phyloP scores from a whole-genome alignment of 2,797 vertebrate genomes.

The Hydrophis major region DNA sequence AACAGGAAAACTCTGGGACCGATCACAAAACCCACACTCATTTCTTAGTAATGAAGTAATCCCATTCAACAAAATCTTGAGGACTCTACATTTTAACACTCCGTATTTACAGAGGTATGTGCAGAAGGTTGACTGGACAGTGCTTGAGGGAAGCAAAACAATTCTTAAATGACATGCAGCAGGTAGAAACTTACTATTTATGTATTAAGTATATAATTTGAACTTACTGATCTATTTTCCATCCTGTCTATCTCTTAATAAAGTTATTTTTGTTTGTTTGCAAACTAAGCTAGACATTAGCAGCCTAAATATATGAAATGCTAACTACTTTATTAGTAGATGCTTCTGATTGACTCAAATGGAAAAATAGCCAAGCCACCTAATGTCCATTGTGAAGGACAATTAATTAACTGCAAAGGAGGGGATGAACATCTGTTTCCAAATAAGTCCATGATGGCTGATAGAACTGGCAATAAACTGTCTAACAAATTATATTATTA shows the following conservation, averaged over 20 bases:
- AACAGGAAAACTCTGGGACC: slow-evolving; percentile 51
- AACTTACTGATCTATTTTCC: background rate
- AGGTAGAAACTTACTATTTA: background rate
- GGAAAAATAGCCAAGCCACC: slow-evolving; percentile 8
- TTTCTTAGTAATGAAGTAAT: slow-evolving; percentile 50
- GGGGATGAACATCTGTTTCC: slow-evolving; percentile 27
- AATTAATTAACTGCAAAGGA: slow-evolving; percentile 15
- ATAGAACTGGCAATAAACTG: slow-evolving; percentile 39
- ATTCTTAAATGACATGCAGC: background rate
- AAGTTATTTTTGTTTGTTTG: background rate
- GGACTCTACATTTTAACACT: slow-evolving; percentile 45
- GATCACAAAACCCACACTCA: slow-evolving; percentile 51
- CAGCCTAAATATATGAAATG: background rate
- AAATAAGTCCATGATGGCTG: slow-evolving; percentile 44
- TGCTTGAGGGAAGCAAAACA: background rate
- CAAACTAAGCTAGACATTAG: background rate
- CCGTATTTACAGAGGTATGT: slow-evolving; percentile 23
- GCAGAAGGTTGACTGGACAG: background rate
- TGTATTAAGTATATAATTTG: background rate
- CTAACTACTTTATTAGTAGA: background rate
- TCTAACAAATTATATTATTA: slow-evolving; percentile 52
- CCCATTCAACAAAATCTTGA: slow-evolving; percentile 16
- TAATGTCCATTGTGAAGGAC: slow-evolving; percentile 12
- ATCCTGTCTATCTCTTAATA: background rate
- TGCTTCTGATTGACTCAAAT: background rate